Evolutionary conservation across 2,888 invertebrate genomes (phyloP).

Genomic region (Tetrapedia diversipes): DNA sequence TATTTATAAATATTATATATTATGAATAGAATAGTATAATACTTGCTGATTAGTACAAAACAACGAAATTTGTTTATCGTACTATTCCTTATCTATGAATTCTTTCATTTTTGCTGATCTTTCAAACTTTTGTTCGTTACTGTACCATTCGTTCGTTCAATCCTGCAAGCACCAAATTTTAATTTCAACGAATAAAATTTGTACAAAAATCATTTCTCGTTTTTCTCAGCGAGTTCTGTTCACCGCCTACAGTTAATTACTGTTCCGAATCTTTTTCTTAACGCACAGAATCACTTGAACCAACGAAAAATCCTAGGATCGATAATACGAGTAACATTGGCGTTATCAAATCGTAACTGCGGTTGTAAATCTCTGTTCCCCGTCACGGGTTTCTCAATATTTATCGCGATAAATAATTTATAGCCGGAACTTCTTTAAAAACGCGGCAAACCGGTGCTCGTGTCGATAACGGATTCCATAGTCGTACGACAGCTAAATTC

Average conservation of each 20-base stretch:
- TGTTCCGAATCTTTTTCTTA: not conserved
- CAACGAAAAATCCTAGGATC: not conserved
- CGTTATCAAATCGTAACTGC: not conserved
- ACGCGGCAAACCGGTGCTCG: not conserved
- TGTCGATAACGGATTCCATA: slow-evolving; percentile 22
- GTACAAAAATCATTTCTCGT: not conserved
- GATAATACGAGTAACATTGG: not conserved
- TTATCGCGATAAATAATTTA: slow-evolving; percentile 18
- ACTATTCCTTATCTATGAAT: no score
- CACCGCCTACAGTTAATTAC: not conserved
- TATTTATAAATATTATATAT: no score
- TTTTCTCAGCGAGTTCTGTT: not conserved
- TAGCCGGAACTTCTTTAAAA: slow-evolving; percentile 12
- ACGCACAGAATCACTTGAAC: not conserved
- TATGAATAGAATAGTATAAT: no score
- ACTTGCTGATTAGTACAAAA: no score
- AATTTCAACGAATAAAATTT: not conserved
- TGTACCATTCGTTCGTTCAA: no score
- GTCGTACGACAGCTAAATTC: slow-evolving; percentile 27
- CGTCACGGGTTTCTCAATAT: slow-evolving; percentile 10
- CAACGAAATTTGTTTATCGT: no score
- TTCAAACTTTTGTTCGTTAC: no score
- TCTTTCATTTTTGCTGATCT: no score
- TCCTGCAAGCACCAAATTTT: not conserved
- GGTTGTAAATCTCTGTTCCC: slow-evolving; percentile 5